Conservation (phyloP, 2,113 vertebrate genomes). For the Eulacestoma nigropectus region DNA sequence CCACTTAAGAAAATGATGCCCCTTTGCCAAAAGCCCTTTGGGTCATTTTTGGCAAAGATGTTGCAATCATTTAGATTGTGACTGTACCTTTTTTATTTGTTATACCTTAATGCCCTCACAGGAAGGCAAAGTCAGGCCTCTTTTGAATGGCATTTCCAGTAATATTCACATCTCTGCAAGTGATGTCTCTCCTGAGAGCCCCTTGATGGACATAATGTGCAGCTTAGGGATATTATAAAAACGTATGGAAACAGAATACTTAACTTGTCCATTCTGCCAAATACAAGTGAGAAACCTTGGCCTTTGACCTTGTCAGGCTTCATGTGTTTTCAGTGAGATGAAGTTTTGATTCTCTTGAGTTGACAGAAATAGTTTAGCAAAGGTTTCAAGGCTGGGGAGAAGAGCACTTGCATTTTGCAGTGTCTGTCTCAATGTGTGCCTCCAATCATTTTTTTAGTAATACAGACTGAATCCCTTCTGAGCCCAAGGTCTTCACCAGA, state of each 20-base stretch:
- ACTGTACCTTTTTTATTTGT: neutral
- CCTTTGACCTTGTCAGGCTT: neutral
- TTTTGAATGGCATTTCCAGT: neutral
- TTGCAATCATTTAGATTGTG: neutral
- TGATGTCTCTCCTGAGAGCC: neutral
- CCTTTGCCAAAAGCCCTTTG: neutral
- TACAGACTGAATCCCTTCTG: neutral
- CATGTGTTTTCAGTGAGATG: neutral
- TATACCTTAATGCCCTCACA: neutral
- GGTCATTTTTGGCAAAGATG: neutral
- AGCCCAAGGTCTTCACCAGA: neutral
- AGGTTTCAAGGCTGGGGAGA: neutral
- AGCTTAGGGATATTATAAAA: neutral
- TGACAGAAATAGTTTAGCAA: neutral
- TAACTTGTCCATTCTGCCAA: neutral
- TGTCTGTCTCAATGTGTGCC: neutral
- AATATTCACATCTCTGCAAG: neutral
- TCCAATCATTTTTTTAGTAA: fast-evolving
- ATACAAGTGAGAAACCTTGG: neutral
- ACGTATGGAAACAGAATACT: neutral
- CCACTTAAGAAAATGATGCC: neutral
- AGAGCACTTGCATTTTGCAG: neutral
- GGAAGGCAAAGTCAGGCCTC: neutral
- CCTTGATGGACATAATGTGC: fast-evolving
- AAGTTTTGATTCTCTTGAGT: neutral